Conservation (phyloP, 2,888 invertebrate genomes). For the Flexamia atlantica region DNA sequence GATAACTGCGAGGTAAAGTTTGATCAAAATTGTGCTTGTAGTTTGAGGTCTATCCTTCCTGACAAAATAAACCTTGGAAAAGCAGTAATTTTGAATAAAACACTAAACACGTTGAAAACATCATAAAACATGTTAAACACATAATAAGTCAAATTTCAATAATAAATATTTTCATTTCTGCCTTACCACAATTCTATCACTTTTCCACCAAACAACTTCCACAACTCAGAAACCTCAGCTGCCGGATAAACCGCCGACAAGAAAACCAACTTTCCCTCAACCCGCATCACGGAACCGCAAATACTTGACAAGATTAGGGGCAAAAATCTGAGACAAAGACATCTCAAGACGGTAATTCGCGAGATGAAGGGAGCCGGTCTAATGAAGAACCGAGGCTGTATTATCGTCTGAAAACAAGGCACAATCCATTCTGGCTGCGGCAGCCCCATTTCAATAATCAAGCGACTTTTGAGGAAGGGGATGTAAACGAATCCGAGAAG, state of each 20-base stretch:
- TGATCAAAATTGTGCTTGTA: too few species aligned
- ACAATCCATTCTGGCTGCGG: conserved; percentile 54
- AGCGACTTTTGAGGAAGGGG: conserved; percentile 22
- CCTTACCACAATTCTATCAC: too few species aligned
- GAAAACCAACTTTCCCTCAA: conserved; percentile 13
- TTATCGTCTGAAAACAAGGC: conserved; percentile 58
- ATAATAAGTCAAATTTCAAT: too few species aligned
- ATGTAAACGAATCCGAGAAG: conserved; percentile 53
- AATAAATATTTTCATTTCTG: too few species aligned
- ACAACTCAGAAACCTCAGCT: neutral
- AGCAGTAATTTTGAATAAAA: too few species aligned
- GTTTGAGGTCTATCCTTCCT: too few species aligned
- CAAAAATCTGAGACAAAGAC: conserved; percentile 48
- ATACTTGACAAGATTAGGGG: conserved; percentile 56
- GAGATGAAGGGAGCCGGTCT: conserved; percentile 53
- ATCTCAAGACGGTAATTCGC: conserved; percentile 54
- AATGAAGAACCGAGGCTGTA: conserved; percentile 56
- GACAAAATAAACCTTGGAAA: too few species aligned
- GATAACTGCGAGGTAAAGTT: too few species aligned
- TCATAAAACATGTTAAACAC: too few species aligned
- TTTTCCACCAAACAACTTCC: too few species aligned
- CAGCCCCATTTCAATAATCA: conserved; percentile 59
- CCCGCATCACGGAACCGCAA: neutral
- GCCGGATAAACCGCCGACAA: neutral
- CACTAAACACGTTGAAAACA: too few species aligned